Conservation (phyloP, 2,797 vertebrate genomes). For the Anguilla obscura region DNA sequence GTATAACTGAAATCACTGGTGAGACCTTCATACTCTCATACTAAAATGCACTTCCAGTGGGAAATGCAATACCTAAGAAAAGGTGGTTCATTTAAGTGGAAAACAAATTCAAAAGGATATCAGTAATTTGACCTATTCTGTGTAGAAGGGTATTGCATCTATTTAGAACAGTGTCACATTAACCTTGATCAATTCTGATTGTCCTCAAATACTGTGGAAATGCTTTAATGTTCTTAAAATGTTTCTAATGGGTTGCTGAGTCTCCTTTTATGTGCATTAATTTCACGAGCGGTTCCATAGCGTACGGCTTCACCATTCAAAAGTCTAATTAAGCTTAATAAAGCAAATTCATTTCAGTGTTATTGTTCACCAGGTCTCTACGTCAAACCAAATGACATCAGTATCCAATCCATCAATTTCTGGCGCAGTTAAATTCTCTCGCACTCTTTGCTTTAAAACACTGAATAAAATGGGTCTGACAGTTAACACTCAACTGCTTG, state of each 20-base stretch:
- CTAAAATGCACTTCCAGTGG: not conserved
- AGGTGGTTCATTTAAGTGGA: not conserved
- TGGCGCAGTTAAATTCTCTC: not conserved
- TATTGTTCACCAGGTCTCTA: not conserved
- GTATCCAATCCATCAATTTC: not conserved
- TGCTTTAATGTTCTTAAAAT: not conserved
- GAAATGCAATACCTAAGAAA: not conserved
- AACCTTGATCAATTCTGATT: not conserved
- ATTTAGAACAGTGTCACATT: not conserved
- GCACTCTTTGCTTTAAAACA: not conserved
- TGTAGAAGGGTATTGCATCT: not conserved
- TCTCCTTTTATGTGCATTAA: not conserved
- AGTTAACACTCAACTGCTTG: not conserved
- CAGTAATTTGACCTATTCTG: not conserved
- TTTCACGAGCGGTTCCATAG: not conserved
- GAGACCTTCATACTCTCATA: not conserved
- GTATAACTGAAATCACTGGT: not conserved
- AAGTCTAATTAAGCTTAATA: slow-evolving; percentile 12
- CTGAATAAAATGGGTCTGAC: not conserved
- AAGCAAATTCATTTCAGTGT: slow-evolving; percentile 2
- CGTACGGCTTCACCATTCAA: not conserved
- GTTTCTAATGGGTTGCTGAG: not conserved
- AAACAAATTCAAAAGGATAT: not conserved
- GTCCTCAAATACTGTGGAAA: slow-evolving; percentile 14
- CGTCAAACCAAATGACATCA: not conserved